A percentile compares a stretch with the other conserved stretches of the same genome.
Conservation (phyloP, 2,797 vertebrate species). For the Phalloptychus januarius region DNA sequence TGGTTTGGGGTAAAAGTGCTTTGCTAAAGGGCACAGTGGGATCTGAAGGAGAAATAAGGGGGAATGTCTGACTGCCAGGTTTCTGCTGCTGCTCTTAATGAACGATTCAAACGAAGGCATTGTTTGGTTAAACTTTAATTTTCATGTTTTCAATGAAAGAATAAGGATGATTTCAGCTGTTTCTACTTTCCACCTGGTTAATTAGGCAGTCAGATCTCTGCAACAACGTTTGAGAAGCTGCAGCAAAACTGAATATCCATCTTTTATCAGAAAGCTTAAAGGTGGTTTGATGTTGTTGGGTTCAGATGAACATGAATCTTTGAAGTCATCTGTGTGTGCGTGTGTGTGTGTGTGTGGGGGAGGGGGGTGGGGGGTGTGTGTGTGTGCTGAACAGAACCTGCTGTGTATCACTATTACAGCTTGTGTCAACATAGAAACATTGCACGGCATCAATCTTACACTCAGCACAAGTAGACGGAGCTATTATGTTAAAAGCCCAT, state of each 20-base stretch:
- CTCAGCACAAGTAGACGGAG: conserved; percentile 65
- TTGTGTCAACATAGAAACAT: conserved; percentile 66
- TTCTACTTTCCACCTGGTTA: conserved; percentile 42
- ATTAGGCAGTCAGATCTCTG: conserved; percentile 38
- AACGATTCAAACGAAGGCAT: conserved; percentile 12
- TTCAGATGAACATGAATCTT: conserved; percentile 59
- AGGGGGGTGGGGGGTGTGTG: too few relatives aligned
- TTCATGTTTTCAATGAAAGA: background rate
- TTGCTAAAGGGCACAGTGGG: conserved; percentile 65
- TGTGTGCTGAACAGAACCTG: conserved; percentile 43
- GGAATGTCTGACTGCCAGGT: conserved; percentile 25
- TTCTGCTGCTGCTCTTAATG: conserved; percentile 42
- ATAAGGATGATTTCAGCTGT: conserved; percentile 12
- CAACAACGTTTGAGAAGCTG: conserved; percentile 52
- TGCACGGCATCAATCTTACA: conserved; percentile 64
- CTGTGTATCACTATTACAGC: conserved; percentile 62
- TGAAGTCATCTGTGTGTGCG: conserved; percentile 21
- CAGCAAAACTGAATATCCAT: conserved; percentile 43
- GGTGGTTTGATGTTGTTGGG: conserved; percentile 63
- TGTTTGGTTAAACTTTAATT: background rate
- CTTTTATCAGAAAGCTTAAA: conserved; percentile 59
- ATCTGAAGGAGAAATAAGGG: conserved; percentile 49
- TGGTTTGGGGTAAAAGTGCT: conserved; percentile 52
- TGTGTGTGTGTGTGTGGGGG: too few relatives aligned
- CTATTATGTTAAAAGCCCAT: conserved; percentile 77